Base-by-base conservation (phyloP, 2,797 vertebrate species). In the Tiaroga cobitis region DNA sequence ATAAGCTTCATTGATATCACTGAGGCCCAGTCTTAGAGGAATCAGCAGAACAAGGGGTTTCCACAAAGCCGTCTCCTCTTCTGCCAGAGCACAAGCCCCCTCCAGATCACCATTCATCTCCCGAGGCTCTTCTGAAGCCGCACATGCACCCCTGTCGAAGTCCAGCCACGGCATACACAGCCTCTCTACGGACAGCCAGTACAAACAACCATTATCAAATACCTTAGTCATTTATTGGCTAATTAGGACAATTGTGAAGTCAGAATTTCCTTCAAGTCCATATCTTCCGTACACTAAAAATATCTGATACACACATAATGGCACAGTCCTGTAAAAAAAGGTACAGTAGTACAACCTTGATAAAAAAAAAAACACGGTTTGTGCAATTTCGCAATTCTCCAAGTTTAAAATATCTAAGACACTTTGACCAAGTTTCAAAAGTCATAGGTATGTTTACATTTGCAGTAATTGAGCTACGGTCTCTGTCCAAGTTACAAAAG, bases 1-100 rank as follows among this genome's bases (percentile, higher is more conserved):
- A 39, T 99, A 99, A 85, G 98, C 98, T 92, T 97, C 97, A 2
- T 99, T 99, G 91, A 99, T 99, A 65, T 99, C 98, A 0, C 96
- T 99, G 88, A 99, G 96, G 75, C 98, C 98, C 63, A 99, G 96
- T 85, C 98, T 96, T 73, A 99, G 96, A 2, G 98, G 98, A 88
- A 99, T 99, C 91, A 99, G 97, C 86, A 99, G 95, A 79, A 99
- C 97, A 89, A 99, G 93, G 1, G 98, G 98, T 85, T 95, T 98
- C 98, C 98, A 99, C 0, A 93, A 92, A 0, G 90, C 80, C 0
- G 90, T 92, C 86, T 96, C 94, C 37, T 95, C 94, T 72, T 95
- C 92, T 0, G 92, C 91, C 92, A 97, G 0, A 65, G 94, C 80
- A 87, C 96, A 88, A 46, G 95, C 95, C 9, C 95, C 95, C 85